phyloP scores from a whole-genome alignment of 2,888 invertebrate species.

The Alentia gelatinosa region DNA sequence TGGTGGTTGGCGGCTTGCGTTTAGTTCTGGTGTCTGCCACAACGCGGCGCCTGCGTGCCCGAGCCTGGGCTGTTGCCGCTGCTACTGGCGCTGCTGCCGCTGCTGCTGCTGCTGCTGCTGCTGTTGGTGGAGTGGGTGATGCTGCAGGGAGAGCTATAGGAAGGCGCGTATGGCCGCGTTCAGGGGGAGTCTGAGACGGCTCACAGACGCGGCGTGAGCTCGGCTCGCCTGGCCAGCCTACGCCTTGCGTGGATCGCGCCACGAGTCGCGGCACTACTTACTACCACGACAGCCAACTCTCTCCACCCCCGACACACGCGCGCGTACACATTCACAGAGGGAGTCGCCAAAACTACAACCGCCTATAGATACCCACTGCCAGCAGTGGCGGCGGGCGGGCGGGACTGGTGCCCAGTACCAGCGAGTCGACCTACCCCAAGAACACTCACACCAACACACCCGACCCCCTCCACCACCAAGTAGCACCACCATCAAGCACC shows the following conservation, averaged over 20 bases:
- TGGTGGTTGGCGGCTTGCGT: neutral
- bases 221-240: neutral
- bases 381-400: too few relatives aligned
- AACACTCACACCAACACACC: too few relatives aligned
- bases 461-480: neutral
- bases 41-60: neutral
- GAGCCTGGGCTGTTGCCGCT: neutral
- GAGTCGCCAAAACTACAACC: neutral
- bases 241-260: too few relatives aligned
- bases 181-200: neutral
- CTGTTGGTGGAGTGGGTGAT: too few relatives aligned
- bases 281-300: too few relatives aligned
- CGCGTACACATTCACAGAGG: neutral
- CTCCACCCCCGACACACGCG: neutral
- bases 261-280: too few relatives aligned
- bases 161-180: too few relatives aligned
- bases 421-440: too few relatives aligned
- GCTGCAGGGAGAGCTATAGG: too few relatives aligned
- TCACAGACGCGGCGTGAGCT: neutral
- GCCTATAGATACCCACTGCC: too few relatives aligned
- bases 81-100: neutral
- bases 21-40: constrained; percentile 33
- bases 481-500: too few relatives aligned
- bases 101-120: neutral
- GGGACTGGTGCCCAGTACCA: too few relatives aligned